Conservation (phyloP, 1,140 invertebrate species). For the Lethrus apterus region DNA sequence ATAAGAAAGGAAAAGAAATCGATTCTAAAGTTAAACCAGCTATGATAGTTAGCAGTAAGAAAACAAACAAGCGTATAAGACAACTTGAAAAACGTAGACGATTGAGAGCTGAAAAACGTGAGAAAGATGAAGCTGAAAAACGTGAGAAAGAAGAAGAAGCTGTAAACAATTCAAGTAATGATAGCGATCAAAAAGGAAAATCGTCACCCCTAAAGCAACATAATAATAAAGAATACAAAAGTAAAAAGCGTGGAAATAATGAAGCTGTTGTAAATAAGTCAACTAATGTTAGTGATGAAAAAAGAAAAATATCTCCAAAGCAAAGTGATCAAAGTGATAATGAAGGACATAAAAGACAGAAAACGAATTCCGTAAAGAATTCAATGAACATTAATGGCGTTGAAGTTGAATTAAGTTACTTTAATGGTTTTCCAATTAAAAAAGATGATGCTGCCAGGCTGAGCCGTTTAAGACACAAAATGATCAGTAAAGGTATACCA, state of each 20-base stretch:
- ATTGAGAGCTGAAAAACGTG: too few relatives aligned
- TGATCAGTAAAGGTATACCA: slow-evolving; percentile 62
- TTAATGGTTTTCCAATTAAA: slow-evolving; percentile 62
- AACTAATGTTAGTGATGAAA: slow-evolving; percentile 54
- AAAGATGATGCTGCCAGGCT: slow-evolving; percentile 63
- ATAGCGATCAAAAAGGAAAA: slow-evolving; percentile 20
- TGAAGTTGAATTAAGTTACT: slow-evolving; percentile 53
- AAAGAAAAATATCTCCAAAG: slow-evolving; percentile 25
- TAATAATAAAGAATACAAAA: slow-evolving; percentile 27
- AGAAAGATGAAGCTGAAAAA: slow-evolving; percentile 9
- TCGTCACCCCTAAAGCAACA: slow-evolving; percentile 24
- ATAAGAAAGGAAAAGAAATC: slow-evolving; percentile 12
- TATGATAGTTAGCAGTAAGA: slow-evolving; percentile 10
- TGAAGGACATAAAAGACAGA: slow-evolving; percentile 30
- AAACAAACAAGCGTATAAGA: too few relatives aligned
- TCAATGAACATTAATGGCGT: slow-evolving; percentile 56
- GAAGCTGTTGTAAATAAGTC: slow-evolving; percentile 41
- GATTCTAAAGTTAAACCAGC: too few relatives aligned
- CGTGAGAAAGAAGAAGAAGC: too few relatives aligned
- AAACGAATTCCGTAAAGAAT: slow-evolving; percentile 39
- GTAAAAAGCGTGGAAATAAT: slow-evolving; percentile 32
- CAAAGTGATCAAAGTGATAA: slow-evolving; percentile 19
- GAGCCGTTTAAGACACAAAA: slow-evolving; percentile 50
- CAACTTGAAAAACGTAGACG: too few relatives aligned
- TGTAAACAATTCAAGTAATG: too few relatives aligned